Base-by-base conservation (phyloP, 2,888 invertebrate species). In the Cephus spinipes region DNA sequence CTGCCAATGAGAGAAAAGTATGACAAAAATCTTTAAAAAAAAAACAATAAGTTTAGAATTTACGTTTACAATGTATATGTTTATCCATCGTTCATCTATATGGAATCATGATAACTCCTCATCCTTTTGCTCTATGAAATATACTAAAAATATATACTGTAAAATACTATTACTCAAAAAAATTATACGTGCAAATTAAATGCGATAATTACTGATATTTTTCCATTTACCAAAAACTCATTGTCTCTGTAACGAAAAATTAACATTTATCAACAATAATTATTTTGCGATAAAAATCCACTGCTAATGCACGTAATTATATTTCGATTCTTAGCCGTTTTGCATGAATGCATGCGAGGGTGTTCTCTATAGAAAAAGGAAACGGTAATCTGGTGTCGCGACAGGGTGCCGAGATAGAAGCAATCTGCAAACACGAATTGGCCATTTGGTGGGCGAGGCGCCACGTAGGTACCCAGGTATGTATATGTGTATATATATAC, bases 341-440 rank as follows among this genome's bases (percentile, higher is more conserved):
- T 55, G 55, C 55, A 23, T 55, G 55, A 55, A 55, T 55, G 55
- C 55, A 55, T 55, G 23, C 55, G 55, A 55, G 55, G 55, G 55
- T 55, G 55, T 79, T 80, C 78, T 69, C 73, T 82, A 79, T 84
- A 85, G 87, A 87, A 89, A 90, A 87, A 89, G 90, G 90, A 90
- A 91, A 90, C 87, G 87, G 86, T 87, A 89, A 89, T 89, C 87
- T 87, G 82, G 81, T 81, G 77, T 86, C 84, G 79, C 87, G 86
- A 87, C 90, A 87, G 90, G 87, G 87, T 86, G 88, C 88, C 88
- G 85, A 89, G 91, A 90, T 91, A 91, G 87, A 88, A 86, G 87
- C 89, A 91, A 91, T 90, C 91, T 89, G 88, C 88, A 89, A 91
- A 91, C 91, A 91, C 89, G 91, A 88, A 87, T 91, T 90, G 89